Evolutionary conservation across 2,797 vertebrate species (phyloP).

Genomic region (Alfaro cultratus): DNA sequence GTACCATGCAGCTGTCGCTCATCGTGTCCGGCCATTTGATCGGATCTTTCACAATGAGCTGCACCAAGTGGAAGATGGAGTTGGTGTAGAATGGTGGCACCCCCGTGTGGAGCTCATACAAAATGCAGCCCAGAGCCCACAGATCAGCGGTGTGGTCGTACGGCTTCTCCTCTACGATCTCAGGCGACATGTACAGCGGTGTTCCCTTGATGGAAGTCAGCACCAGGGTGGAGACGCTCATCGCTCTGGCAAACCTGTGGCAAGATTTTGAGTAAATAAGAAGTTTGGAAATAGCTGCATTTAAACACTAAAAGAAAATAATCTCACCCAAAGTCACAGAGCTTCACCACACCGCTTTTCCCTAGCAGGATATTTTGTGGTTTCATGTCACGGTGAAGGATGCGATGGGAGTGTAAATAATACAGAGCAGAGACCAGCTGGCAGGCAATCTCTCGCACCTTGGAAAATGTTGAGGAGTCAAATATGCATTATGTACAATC

Average conservation of each 20-base stretch:
- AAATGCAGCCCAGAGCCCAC: slow-evolving; percentile 97
- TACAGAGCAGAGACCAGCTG: slow-evolving; percentile 96
- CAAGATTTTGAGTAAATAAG: not conserved
- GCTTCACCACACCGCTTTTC: slow-evolving; percentile 91
- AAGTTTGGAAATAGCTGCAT: not conserved
- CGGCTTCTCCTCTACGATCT: slow-evolving; percentile 93
- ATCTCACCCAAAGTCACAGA: slow-evolving; percentile 93
- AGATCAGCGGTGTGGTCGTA: slow-evolving; percentile 96
- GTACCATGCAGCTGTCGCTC: slow-evolving; percentile 89
- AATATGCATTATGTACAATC: not conserved
- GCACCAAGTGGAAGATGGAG: slow-evolving; percentile 94
- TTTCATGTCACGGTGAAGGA: slow-evolving; percentile 98
- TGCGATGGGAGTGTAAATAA: slow-evolving; percentile 96
- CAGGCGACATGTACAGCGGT: slow-evolving; percentile 97
- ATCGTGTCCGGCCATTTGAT: slow-evolving; percentile 91
- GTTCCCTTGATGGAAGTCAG: slow-evolving; percentile 98
- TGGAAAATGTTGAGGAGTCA: slow-evolving; percentile 1
- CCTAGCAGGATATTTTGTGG: slow-evolving; percentile 96
- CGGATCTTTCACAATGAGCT: slow-evolving; percentile 88
- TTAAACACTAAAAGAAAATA: not conserved
- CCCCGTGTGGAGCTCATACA: slow-evolving; percentile 95
- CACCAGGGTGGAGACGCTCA: slow-evolving; percentile 96
- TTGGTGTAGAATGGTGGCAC: slow-evolving; percentile 95
- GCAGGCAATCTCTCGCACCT: slow-evolving; percentile 91
- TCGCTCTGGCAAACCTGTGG: slow-evolving; percentile 92